phyloP scores from a whole-genome alignment of 2,888 invertebrate species.

The Pandemis heparana region DNA sequence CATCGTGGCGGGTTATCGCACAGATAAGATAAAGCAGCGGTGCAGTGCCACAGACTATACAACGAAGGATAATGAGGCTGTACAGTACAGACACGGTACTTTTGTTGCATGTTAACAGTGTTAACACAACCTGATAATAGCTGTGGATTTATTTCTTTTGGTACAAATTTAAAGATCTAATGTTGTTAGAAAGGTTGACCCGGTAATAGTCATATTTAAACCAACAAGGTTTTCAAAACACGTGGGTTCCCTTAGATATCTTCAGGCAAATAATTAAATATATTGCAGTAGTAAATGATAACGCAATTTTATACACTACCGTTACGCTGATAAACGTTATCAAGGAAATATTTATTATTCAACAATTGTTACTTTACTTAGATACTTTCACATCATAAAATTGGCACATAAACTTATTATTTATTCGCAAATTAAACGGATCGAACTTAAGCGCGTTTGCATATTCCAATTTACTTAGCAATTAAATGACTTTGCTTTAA shows the following conservation, averaged over 20 bases:
- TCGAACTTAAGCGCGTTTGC: conserved; percentile 13
- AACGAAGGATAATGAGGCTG: conserved; percentile 1
- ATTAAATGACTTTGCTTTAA: conserved; percentile 10
- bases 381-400: conserved; percentile 19
- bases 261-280: neutral
- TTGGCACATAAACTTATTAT: conserved; percentile 20
- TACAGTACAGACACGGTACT: neutral
- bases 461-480: conserved; percentile 6
- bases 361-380: conserved; percentile 11
- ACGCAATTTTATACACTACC: conserved; percentile 21
- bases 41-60: conserved; percentile 17
- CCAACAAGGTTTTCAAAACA: neutral
- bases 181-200: neutral
- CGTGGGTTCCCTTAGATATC: neutral
- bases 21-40: conserved; percentile 38
- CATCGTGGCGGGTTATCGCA: conserved; percentile 30
- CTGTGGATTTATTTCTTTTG: neutral
- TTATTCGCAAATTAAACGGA: conserved; percentile 24
- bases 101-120: conserved; percentile 6
- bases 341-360: conserved; percentile 1
- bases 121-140: conserved; percentile 28
- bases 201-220: neutral
- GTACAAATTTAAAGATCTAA: conserved; percentile 6
- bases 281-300: conserved; percentile 3
- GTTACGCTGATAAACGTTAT: conserved; percentile 27